These are phyloP conservation scores for Drosophila nigromelanica DNA, from an alignment of 1,140 invertebrate genomes.

Conservation along the genomic window DNA sequence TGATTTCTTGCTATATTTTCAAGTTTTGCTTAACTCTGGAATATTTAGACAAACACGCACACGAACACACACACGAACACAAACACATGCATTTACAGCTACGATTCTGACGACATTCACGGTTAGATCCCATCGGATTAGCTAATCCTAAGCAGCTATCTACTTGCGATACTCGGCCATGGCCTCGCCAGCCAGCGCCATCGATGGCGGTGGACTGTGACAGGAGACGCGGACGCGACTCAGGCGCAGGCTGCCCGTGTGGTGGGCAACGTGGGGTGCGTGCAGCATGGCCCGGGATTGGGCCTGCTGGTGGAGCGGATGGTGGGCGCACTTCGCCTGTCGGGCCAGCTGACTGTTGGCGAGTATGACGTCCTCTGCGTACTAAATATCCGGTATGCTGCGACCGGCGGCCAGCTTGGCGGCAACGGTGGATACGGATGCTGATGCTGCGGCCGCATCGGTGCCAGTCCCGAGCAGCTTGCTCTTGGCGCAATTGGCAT, in stretches of 20 bases:
- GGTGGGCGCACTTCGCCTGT: conserved; percentile 64
- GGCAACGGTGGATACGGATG: conserved; percentile 33
- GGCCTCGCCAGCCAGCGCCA: conserved; percentile 20
- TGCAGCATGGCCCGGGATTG: conserved; percentile 26
- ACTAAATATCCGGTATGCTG: conserved; percentile 83
- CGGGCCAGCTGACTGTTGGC: conserved; percentile 72
- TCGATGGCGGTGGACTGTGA: conserved; percentile 70
- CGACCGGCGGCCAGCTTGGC: conserved; percentile 58
- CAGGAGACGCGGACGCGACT: conserved; percentile 68
- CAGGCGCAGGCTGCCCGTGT: conserved; percentile 60
- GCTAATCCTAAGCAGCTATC: not conserved
- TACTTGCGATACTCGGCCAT: conserved; percentile 70
- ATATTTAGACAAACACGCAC: conserved; percentile 21
- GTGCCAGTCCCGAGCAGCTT: conserved; percentile 42
- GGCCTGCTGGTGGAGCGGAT: conserved; percentile 66
- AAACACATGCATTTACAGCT: conserved; percentile 15
- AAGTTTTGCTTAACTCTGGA: conserved; percentile 8
- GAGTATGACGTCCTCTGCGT: conserved; percentile 83
- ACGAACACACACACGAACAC: conserved; percentile 4
- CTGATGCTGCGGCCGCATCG: conserved; percentile 6
- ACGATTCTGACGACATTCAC: conserved; percentile 3
- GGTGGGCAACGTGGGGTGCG: conserved; percentile 14
- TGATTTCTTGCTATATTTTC: conserved; percentile 3
- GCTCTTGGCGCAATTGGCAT: conserved; percentile 81
- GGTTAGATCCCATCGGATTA: conserved; percentile 27